Base-by-base conservation (phyloP, 2,888 invertebrate species). In the Mayetiola destructor region DNA sequence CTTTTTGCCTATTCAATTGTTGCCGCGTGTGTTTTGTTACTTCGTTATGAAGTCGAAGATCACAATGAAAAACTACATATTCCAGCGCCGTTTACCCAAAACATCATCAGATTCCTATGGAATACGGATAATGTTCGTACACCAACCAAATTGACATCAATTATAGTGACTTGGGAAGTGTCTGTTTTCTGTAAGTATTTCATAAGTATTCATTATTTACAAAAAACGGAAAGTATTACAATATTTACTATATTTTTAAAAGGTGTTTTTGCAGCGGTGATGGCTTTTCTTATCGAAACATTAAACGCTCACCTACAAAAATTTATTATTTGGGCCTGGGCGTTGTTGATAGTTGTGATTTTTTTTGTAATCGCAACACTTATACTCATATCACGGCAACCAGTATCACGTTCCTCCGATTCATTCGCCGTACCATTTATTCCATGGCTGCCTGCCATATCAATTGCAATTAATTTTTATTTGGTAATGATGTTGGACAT, bases 381-480 rank as follows among this genome's bases (percentile, higher is more conserved):
- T 5, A 67, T 72, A 57, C 72, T 75, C 2, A 75, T 85, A 37
- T 74, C 76, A 0, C 67, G 77, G 0, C 84, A 85, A 63, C 84
- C 84, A 0, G 77, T 77, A 6, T 80, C 81, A 0, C 75, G 76
- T 37, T 76, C 76, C 66, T 76, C 77, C 61, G 70, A 84, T 1
- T 76, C 80, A 0, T 85, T 85, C 66, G 80, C 79, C 30, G 84
- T 91, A 5, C 92, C 92, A 0, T 71, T 84, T 16, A 86, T 92
- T 0, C 93, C 93, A 2, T 73, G 88, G 59, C 69, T 92, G 56
- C 92, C 92, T 1, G 83, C 83, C 36, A 64, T 88, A 48, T 90
- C 90, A 66, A 84, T 90, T 61, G 77, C 89, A 63, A 76, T 86
- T 42, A 93, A 93, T 67, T 77, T 90, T 57, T 88, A 90, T 67